Conservation (phyloP, 2,888 invertebrate genomes). For the Steinernema carpocapsae region DNA sequence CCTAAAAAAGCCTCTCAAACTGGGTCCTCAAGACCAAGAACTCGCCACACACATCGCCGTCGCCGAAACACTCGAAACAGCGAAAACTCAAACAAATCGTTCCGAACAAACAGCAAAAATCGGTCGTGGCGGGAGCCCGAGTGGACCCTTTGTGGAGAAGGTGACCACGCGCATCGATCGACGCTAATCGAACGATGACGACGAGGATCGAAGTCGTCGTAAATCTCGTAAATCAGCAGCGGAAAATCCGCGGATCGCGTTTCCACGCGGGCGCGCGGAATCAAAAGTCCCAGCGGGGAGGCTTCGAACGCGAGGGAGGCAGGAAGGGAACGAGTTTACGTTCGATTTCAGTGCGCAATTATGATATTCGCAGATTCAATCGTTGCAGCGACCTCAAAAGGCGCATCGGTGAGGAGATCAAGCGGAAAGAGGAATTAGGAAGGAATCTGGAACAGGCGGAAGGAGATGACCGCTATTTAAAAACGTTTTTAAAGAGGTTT, state of each 20-base stretch:
- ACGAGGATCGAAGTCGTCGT: background rate
- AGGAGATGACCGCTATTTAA: too few relatives aligned
- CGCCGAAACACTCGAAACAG: conserved; percentile 13
- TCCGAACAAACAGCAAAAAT: background rate
- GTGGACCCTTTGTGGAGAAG: conserved; percentile 20
- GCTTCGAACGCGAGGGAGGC: background rate
- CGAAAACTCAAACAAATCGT: conserved; percentile 14
- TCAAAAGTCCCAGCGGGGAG: background rate
- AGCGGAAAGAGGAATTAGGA: background rate
- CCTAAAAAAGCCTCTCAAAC: too few relatives aligned
- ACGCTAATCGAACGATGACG: background rate
- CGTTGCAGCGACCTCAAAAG: background rate
- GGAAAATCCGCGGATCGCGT: too few relatives aligned
- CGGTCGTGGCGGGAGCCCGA: background rate
- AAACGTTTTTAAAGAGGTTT: too few relatives aligned
- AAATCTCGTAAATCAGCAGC: background rate
- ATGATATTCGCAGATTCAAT: background rate
- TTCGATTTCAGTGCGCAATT: background rate
- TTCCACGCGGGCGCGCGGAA: too few relatives aligned
- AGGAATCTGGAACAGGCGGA: too few relatives aligned
- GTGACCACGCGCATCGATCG: too few relatives aligned
- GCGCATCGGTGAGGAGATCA: background rate
- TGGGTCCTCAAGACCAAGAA: too few relatives aligned
- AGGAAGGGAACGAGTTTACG: background rate
- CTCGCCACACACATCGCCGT: conserved; percentile 1